Base-by-base conservation (phyloP, 2,113 vertebrate genomes). In the Tragelaphus scriptus region DNA sequence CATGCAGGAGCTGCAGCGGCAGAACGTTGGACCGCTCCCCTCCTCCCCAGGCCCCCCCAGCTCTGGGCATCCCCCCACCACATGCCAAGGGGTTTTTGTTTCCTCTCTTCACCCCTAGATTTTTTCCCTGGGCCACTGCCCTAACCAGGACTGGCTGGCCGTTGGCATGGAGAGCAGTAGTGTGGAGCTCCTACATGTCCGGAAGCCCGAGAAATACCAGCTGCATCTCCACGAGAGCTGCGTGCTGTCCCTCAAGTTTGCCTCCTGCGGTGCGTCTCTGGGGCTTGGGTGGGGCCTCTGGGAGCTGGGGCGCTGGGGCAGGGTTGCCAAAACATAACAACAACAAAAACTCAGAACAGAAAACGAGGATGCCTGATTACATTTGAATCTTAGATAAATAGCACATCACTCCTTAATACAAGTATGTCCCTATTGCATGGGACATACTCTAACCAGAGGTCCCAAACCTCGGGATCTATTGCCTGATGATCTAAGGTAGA, bases 201-300 rank as follows among this genome's bases (percentile, higher is more conserved):
- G 98, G 93, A 99, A 99, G 96, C 99, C 99, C 0, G 99, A 99
- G 98, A 99, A 99, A 53, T 99, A 99, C 98, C 99, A 99, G 99
- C 99, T 99, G 96, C 99, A 99, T 97, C 99, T 99, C 3, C 99
- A 99, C 0, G 99, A 99, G 98, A 99, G 99, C 98, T 99, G 99
- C 0, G 99, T 99, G 96, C 99, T 99, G 77, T 99, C 99, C 0
- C 99, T 99, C 96, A 99, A 99, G 94, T 99, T 99, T 0, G 99
- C 99, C 92, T 99, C 99, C 98, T 99, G 99, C 0, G 99, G 99
- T 99, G 97, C 1, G 95, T 81, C 16, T 47, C 13, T 16, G 0
- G 1, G 49, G 25, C 65, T 56, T 58, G 28, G 85, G 53, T 4
- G 14, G 87, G 93, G 87, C n/a, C 40, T 49, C 16, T 0, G 0